Conservation (phyloP, 2,113 vertebrate species). For the Zeus faber region DNA sequence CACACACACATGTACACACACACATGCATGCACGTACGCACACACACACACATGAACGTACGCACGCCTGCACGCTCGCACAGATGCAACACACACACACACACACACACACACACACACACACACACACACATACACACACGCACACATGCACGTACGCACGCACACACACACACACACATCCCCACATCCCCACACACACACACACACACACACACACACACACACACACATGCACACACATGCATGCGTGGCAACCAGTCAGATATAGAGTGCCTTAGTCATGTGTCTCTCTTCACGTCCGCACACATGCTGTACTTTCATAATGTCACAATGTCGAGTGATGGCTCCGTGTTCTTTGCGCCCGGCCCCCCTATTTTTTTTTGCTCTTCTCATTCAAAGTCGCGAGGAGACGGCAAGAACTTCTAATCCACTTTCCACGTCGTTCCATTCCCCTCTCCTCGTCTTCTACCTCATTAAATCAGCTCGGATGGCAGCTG, state of each 20-base stretch:
- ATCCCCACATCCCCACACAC: background rate
- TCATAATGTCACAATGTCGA: conserved; percentile 2
- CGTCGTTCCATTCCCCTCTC: too few relatives aligned
- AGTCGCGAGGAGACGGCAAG: too few relatives aligned
- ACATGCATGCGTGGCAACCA: conserved; percentile 48
- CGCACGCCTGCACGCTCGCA: conserved; percentile 5
- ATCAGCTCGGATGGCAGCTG: too few relatives aligned
- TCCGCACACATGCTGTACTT: background rate
- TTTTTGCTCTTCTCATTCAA: too few relatives aligned
- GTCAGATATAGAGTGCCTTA: conserved; percentile 23
- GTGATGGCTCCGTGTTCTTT: conserved; percentile 7
- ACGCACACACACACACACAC: conserved; percentile 3
- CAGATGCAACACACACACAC: conserved; percentile 7
- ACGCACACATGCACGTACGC: conserved; percentile 17
- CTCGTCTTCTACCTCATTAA: too few relatives aligned
- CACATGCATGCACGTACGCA: conserved; percentile 15
- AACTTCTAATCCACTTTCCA: too few relatives aligned
- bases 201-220: conserved; percentile 11
- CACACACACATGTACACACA: conserved; percentile 5
- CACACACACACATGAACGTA: conserved; percentile 8
- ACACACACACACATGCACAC: conserved; percentile 1
- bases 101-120: conserved; percentile 1
- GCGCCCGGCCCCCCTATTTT: too few relatives aligned
- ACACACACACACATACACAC: conserved; percentile 8
- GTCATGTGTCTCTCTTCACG: conserved; percentile 28